Evolutionary conservation across 1,140 invertebrate genomes (phyloP).

Genomic region (Eumeta japonica): DNA sequence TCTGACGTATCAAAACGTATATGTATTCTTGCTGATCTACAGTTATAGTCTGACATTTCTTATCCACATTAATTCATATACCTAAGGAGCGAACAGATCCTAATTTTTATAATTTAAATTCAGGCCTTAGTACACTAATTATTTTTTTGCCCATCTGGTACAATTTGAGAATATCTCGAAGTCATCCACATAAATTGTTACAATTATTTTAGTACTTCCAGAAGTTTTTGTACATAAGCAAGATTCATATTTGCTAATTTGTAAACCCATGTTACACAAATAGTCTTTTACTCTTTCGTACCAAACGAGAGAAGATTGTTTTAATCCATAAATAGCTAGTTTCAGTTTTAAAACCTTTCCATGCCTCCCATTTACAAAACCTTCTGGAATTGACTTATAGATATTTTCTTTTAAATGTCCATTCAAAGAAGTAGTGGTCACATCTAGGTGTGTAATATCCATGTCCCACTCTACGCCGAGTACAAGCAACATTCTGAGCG

Average conservation of each 20-base stretch:
- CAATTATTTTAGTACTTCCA: too few relatives aligned
- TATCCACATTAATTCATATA: too few relatives aligned
- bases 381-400: slow-evolving; percentile 14
- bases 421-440: slow-evolving; percentile 11
- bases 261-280: slow-evolving; percentile 14
- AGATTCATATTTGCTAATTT: slow-evolving; percentile 14
- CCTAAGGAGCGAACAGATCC: too few relatives aligned
- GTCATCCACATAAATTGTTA: too few relatives aligned
- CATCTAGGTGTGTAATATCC: slow-evolving; percentile 10
- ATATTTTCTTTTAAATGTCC: slow-evolving; percentile 11
- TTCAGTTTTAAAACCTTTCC: slow-evolving; percentile 17
- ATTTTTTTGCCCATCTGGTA: too few relatives aligned
- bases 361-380: slow-evolving; percentile 20
- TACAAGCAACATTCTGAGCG: slow-evolving; percentile 15
- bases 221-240: slow-evolving; percentile 25
- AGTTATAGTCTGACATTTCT: not conserved
- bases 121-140: too few relatives aligned
- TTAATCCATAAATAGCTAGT: slow-evolving; percentile 14
- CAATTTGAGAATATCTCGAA: too few relatives aligned
- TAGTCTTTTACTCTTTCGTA: slow-evolving; percentile 15
- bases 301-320: slow-evolving; percentile 16
- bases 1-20: not conserved
- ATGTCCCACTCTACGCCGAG: slow-evolving; percentile 9
- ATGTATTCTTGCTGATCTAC: not conserved
- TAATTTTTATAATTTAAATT: too few relatives aligned